Conservation (phyloP, 2,113 vertebrate species). For the Sporophila hypoxantha region DNA sequence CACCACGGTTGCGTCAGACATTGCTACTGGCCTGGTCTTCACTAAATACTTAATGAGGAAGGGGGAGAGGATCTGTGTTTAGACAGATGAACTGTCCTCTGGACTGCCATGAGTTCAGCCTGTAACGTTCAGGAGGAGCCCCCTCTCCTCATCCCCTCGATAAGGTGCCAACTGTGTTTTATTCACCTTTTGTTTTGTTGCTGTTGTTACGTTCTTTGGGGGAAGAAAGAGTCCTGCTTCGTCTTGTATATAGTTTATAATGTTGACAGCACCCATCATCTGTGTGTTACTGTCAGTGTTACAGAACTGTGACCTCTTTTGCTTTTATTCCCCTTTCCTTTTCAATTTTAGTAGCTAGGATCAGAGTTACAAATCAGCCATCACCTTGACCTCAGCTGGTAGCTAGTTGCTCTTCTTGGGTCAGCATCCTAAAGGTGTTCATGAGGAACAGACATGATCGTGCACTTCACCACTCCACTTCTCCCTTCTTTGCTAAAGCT, state of each 20-base stretch:
- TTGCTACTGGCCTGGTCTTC: neutral
- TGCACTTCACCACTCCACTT: neutral
- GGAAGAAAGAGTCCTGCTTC: constrained; percentile 34
- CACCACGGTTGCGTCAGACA: neutral
- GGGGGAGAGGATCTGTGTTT: neutral
- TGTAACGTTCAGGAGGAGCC: neutral
- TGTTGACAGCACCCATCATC: constrained; percentile 56
- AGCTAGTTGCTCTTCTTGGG: constrained; percentile 13
- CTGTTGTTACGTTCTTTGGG: neutral
- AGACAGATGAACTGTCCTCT: constrained; percentile 27
- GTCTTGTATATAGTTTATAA: constrained; percentile 76
- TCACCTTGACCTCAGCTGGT: neutral
- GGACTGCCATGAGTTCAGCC: constrained; percentile 9
- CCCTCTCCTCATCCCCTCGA: neutral
- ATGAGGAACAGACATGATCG: neutral
- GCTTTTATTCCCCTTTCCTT: constrained; percentile 20
- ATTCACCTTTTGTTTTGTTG: neutral
- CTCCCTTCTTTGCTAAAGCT: neutral
- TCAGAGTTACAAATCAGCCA: neutral
- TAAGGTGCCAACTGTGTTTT: constrained; percentile 28
- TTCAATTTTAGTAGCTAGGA: constrained; percentile 32
- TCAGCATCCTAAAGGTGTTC: neutral
- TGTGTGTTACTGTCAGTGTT: constrained; percentile 69
- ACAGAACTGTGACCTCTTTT: constrained; percentile 61
- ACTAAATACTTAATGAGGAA: neutral